Base-by-base conservation (phyloP, 2,113 vertebrate species). In the Gorsachius goisagi region DNA sequence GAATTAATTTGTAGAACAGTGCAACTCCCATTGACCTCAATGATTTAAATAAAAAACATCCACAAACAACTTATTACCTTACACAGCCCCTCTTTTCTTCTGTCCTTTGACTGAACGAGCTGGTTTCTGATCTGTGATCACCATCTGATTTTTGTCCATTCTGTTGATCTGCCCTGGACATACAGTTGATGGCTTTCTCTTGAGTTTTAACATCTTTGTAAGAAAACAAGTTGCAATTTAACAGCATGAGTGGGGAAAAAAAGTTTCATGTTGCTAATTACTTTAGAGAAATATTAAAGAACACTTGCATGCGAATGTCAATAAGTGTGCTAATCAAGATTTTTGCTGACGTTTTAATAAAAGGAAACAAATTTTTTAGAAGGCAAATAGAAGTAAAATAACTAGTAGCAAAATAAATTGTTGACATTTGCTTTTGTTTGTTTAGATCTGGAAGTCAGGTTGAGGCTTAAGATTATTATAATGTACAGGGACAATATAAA, bases 31-130 rank as follows among this genome's bases (percentile, higher is more conserved):
- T 2, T 78, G 28, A 66, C 20, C 67, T 89, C 37, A 78, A 0
- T 37, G 49, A 81, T 33, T 37, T 45, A 69, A 66, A 27, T 10
- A 28, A 68, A 79, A 72, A 41, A 16, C 12, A 35, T 11, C 45
- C 44, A 37, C 23, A 87, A 59, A 44, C 11, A 35, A 8, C 5
- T 9, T 30, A 49, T 96, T 97, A 98, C 98, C 98, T 98, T 44
- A 96, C 63, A 15, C 85, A 49, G 26, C 12, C 27, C 10, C 73
- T 91, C 17, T 94, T 97, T 72, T 79, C 90, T 71, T 96, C 95
- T n/a, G 64, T 47, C n/a, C 47, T 75, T 58, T 87, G 58, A 9
- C 6, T 55, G 53, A 67, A 27, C 15, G 67, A 85, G 60, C 39
- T 39, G 26, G 37, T 49, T 4, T 58, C 55, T 4, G 45, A 28